A percentile compares a stretch with the other conserved stretches of the same genome.
Conservation (phyloP, 2,113 vertebrate species). For the Prionailurus bengalensis region DNA sequence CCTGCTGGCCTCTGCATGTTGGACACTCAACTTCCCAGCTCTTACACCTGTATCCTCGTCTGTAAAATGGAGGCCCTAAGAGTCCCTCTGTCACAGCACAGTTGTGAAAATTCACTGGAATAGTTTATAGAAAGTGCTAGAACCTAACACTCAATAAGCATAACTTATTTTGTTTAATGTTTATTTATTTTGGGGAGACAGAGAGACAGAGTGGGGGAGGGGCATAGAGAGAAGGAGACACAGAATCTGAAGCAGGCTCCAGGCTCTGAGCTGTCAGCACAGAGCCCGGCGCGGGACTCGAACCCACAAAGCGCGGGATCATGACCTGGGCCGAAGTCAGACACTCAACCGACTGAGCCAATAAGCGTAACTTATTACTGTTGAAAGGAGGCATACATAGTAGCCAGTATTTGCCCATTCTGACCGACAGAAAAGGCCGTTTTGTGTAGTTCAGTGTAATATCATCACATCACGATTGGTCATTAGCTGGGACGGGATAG, state of each 20-base stretch:
- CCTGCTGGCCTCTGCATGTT: background rate
- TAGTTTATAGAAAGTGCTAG: background rate
- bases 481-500: background rate
- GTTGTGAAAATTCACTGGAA: background rate
- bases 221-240: too few relatives aligned
- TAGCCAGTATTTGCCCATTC: background rate
- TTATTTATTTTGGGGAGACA: too few relatives aligned
- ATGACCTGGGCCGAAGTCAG: too few relatives aligned
- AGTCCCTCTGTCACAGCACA: background rate
- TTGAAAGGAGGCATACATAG: background rate
- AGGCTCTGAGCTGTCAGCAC: too few relatives aligned
- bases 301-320: too few relatives aligned
- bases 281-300: too few relatives aligned
- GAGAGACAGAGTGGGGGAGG: too few relatives aligned
- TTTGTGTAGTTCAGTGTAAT: background rate
- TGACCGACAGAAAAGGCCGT: background rate
- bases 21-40: background rate
- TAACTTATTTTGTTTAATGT: too few relatives aligned
- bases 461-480: background rate
- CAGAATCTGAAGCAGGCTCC: too few relatives aligned
- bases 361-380: background rate
- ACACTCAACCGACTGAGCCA: too few relatives aligned
- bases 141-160: background rate
- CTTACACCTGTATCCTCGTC: conserved; percentile 12
- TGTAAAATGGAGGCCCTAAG: conserved; percentile 23